Conservation (phyloP, 2,113 vertebrate species). For the Tachuris rubrigastra region DNA sequence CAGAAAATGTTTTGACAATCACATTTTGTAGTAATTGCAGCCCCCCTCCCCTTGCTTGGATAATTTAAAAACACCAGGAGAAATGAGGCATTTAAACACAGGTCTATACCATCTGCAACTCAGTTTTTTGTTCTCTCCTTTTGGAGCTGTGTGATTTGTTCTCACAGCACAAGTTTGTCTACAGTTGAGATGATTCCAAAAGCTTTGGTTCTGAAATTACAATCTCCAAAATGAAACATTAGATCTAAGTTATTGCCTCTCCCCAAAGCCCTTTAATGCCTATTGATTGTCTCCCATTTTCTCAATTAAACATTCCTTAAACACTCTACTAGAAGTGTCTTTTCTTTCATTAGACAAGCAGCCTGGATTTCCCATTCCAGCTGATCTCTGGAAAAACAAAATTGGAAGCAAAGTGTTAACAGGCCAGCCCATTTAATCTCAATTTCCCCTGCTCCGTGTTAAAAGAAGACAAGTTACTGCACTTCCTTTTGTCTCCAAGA, state of each 20-base stretch:
- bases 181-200: neutral
- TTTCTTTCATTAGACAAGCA: neutral
- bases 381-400: slow-evolving; percentile 7
- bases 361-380: neutral
- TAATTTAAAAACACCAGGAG: neutral
- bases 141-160: fast-evolving
- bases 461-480: neutral
- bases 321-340: neutral
- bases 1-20: neutral
- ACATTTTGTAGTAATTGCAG: neutral
- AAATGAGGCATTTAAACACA: neutral
- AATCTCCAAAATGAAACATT: neutral
- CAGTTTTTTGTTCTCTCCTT: neutral
- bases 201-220: neutral
- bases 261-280: neutral
- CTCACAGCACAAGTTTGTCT: neutral
- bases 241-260: neutral
- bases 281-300: neutral
- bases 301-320: neutral
- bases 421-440: neutral
- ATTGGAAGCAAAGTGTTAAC: slow-evolving; percentile 8
- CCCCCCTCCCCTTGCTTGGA: fast-evolving
- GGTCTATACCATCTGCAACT: neutral
- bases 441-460: neutral
- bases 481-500: neutral